Conservation (phyloP, 2,113 vertebrate species). For the Pomatostomus ruficeps region DNA sequence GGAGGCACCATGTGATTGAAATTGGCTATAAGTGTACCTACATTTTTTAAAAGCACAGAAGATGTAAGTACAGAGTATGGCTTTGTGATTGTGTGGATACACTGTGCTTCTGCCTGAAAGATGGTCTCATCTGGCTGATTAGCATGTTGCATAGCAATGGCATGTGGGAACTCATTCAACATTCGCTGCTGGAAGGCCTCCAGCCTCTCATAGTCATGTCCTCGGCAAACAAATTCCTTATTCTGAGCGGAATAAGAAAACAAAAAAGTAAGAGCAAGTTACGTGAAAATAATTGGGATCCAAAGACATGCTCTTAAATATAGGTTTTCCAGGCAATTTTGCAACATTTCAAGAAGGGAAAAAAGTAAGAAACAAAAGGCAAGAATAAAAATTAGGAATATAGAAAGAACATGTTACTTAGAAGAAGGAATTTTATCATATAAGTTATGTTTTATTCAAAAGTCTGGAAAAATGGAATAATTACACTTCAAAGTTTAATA, state of each 20-base stretch:
- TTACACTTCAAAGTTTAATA: neutral
- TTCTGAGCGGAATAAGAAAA: slow-evolving; percentile 75
- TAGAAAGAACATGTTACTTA: neutral
- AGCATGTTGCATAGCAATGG: slow-evolving; percentile 98
- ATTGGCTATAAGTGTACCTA: neutral
- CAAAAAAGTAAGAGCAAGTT: neutral
- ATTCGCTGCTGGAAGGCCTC: slow-evolving; percentile 99
- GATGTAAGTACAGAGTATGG: neutral
- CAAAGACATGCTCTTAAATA: neutral
- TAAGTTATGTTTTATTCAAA: neutral
- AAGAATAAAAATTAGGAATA: neutral
- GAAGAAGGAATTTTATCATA: neutral
- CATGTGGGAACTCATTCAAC: slow-evolving; percentile 97
- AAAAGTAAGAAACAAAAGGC: neutral
- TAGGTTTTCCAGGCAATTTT: neutral
- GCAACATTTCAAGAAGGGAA: neutral
- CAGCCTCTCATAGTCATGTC: slow-evolving; percentile 96
- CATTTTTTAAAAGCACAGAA: neutral
- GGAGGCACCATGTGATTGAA: neutral
- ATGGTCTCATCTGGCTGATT: slow-evolving; percentile 99
- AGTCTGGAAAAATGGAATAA: neutral
- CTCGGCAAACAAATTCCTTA: slow-evolving; percentile 98
- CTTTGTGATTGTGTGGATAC: slow-evolving; percentile 79
- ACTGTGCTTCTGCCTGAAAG: slow-evolving; percentile 97
- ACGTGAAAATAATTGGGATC: neutral